phyloP scores from a whole-genome alignment of 1,140 invertebrate species.

The Cyclina sinensis region DNA sequence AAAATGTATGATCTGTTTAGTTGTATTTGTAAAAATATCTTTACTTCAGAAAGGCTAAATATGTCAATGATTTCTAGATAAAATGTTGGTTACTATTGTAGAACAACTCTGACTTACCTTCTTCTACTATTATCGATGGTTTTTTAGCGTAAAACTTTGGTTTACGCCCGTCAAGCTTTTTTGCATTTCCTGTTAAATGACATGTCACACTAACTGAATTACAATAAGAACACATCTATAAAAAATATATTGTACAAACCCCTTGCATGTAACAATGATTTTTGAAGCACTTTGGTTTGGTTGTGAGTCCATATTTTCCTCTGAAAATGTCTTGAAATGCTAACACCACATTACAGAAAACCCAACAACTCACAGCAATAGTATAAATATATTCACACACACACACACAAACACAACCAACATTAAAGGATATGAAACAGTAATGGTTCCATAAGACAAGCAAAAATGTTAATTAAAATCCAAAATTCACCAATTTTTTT shows the following conservation, averaged over 20 bases:
- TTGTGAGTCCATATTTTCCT: not conserved
- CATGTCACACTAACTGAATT: conserved; percentile 16
- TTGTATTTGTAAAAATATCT: too few relatives aligned
- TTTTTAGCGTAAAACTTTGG: conserved; percentile 78
- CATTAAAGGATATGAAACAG: too few relatives aligned
- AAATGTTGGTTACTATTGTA: conserved; percentile 41
- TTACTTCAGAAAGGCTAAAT: not conserved
- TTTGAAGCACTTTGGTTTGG: not conserved
- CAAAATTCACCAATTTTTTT: not conserved
- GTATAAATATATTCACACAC: too few relatives aligned
- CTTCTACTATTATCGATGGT: conserved; percentile 83
- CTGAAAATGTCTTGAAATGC: not conserved
- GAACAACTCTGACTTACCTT: conserved; percentile 75
- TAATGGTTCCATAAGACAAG: too few relatives aligned
- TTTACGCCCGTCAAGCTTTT: conserved; percentile 69
- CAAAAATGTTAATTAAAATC: too few relatives aligned
- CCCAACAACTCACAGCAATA: too few relatives aligned
- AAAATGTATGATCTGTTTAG: too few relatives aligned
- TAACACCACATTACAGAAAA: too few relatives aligned
- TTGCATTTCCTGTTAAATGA: conserved; percentile 62
- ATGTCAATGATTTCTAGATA: too few relatives aligned
- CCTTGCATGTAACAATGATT: not conserved
- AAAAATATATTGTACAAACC: conserved; percentile 53
- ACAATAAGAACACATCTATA: conserved; percentile 45
- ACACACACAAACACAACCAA: too few relatives aligned